Evolutionary conservation across 1,140 invertebrate species (phyloP), one percentile per base, ranked within the genome.

Genomic region (Aphis craccivora): DNA sequence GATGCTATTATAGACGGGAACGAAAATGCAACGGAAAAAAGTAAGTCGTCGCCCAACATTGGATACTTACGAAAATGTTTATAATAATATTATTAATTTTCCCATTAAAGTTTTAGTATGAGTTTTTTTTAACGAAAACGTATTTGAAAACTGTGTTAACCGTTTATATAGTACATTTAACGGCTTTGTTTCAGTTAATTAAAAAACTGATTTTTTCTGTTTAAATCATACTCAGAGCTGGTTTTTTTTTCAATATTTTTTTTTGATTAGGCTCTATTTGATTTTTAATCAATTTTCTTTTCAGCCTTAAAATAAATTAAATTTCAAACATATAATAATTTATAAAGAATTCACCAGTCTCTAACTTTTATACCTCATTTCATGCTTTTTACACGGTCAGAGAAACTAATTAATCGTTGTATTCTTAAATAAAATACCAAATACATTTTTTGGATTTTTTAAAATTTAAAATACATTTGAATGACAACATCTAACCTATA

Each of bases 1-100:
- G 94, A 94, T 95, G 95, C 94, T 94, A 94, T 53, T 95, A 94
- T 95, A 96, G 96, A 96, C 96, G 96, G 95, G 96, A 95, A 95
- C 95, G 94, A 96, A 96, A 95, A 95, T 95, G 94, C 95, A 96
- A 94, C 95, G 96, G 95, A 95, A 95, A 95, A 96, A 96, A 96
- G 96, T 96, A 95, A 96, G 88, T 93, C 60, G 8, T 67, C 37
- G 53, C 9, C 88, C 11, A 7, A 30, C n/a, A 30, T 76, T 67
- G 30, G 30, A 67, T n/a, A 4, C 5, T n/a, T 76, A 76, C 30
- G 60, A 14, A 76, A 35, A 76, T 76, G n/a, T 76, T 30, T 76
- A 76, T n/a, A 67, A 67, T 67, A n/a, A 76, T 76, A n/a, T 18
- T 76, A 5, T n/a, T 76, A 76, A 76, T 76, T 76, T 35, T 76